A percentile compares a stretch with the other conserved stretches of the same genome.
Conservation (phyloP, 1,140 invertebrate species). For the Daktulosphaira vitifoliae region DNA sequence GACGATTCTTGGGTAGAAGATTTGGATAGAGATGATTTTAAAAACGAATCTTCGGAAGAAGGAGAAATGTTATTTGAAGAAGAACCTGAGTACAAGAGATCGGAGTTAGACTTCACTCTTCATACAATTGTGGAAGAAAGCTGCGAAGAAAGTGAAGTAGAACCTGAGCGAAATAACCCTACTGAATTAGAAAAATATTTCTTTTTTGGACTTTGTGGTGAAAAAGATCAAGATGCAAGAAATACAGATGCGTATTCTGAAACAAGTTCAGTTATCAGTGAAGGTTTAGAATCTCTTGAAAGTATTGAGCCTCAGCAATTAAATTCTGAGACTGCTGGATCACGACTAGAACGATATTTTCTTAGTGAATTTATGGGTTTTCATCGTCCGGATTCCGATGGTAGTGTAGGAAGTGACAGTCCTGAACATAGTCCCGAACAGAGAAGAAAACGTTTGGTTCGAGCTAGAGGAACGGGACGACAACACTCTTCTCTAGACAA, state of each 20-base stretch:
- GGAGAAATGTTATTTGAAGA: slow-evolving; percentile 54
- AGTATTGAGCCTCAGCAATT: slow-evolving; percentile 49
- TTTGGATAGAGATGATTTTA: slow-evolving; percentile 58
- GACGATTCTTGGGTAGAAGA: slow-evolving; percentile 83
- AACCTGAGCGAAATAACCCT: slow-evolving; percentile 46
- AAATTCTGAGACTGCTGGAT: slow-evolving; percentile 67
- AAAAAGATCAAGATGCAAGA: slow-evolving; percentile 48
- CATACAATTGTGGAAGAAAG: slow-evolving; percentile 91
- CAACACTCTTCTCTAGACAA: slow-evolving; percentile 74
- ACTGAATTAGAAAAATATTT: slow-evolving; percentile 87
- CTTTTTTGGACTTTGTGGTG: slow-evolving; percentile 71
- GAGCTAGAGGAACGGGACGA: slow-evolving; percentile 66
- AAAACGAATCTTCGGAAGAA: slow-evolving; percentile 50
- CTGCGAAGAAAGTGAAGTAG: slow-evolving; percentile 80
- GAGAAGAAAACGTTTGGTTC: slow-evolving; percentile 63
- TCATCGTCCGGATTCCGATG: slow-evolving; percentile 65
- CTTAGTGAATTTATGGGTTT: slow-evolving; percentile 75
- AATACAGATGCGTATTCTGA: slow-evolving; percentile 65
- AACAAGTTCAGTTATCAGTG: slow-evolving; percentile 77
- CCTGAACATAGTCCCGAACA: slow-evolving; percentile 79
- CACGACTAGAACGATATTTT: slow-evolving; percentile 83
- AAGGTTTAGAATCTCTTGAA: slow-evolving; percentile 61
- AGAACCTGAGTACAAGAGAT: slow-evolving; percentile 65
- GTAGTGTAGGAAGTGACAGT: slow-evolving; percentile 73
- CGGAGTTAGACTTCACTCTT: slow-evolving; percentile 77